Conservation (phyloP, 2,113 vertebrate genomes). For the Apodemus speciosus region DNA sequence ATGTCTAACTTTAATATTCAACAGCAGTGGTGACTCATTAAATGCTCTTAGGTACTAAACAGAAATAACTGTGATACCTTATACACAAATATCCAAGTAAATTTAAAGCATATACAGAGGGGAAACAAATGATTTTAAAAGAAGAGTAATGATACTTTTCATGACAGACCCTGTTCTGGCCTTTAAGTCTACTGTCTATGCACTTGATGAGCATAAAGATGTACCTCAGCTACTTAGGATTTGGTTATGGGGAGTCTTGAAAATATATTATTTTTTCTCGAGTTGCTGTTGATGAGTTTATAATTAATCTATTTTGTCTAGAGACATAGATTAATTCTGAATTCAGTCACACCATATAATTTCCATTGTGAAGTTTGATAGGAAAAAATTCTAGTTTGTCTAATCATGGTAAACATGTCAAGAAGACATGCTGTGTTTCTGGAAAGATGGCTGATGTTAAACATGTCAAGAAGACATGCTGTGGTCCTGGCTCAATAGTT, state of each 20-base stretch:
- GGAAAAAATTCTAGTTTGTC: constrained; percentile 11
- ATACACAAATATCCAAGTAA: neutral
- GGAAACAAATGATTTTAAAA: neutral
- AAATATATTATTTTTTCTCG: neutral
- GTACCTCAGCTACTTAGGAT: neutral
- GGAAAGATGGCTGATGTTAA: too few relatives aligned
- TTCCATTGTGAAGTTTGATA: constrained; percentile 6
- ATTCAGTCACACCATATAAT: constrained; percentile 7
- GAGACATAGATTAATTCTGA: neutral
- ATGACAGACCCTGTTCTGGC: neutral
- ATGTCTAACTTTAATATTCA: neutral
- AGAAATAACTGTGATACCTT: neutral
- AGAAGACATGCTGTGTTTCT: neutral
- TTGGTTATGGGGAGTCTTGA: neutral
- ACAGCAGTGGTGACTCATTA: neutral
- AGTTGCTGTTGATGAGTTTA: neutral
- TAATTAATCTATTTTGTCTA: constrained; percentile 34
- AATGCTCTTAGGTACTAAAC: neutral
- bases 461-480: neutral
- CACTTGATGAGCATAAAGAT: neutral
- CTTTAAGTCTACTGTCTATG: neutral
- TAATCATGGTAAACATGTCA: neutral
- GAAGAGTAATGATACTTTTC: neutral
- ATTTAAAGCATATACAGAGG: neutral
- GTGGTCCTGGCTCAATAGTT: neutral